Base-by-base conservation (phyloP, 2,888 invertebrate species). In the Gymnoscelis rufifasciata region DNA sequence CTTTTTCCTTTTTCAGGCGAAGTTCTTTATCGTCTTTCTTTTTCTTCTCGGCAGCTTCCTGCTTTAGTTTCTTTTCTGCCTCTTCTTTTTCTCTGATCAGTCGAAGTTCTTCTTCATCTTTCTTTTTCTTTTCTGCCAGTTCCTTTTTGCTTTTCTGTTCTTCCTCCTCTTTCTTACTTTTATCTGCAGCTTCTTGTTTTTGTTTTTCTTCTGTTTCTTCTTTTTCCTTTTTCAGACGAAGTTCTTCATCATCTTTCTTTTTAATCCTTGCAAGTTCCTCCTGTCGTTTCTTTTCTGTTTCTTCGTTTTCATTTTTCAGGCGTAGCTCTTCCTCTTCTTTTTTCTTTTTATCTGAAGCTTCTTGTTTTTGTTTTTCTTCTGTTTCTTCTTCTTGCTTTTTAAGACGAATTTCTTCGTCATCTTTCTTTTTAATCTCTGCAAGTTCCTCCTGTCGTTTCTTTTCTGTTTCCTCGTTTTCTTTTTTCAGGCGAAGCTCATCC, bases 381-480 rank as follows among this genome's bases (percentile, higher is more conserved):
- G 30, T 42, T 55, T 47, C 58, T 29, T 55, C 46, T 38, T 51
- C 50, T 30, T 47, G 11, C 31, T 36, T n/a, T 5, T 46, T 7
- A n/a, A 31, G 13, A n/a, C n/a, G n/a, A 1, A 0, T 3, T 1
- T 31, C 31, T n/a, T 31, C 14, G 0, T 31, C n/a, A 4, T 31
- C n/a, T 31, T n/a, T 31, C 7, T 31, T 11, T 7, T 29, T 15
- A 2, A 19, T 27, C 11, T 51, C 53, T 14, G 15, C 30, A 7
- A 40, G 19, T 23, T 52, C 38, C 11, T 45, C 24, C 10, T 54
- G 24, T 33, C 47, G 15, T 7, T 23, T 14, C n/a, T 14, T 13
- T 30, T 30, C 30, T 30, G 11, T 1, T n/a, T 1, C 10, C 11
- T 29, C 12, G 1, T 30, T 30, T 30, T 30, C 13, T 1, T 12